phyloP scores from a whole-genome alignment of 2,113 vertebrate genomes.

The Rhodinocichla rosea region DNA sequence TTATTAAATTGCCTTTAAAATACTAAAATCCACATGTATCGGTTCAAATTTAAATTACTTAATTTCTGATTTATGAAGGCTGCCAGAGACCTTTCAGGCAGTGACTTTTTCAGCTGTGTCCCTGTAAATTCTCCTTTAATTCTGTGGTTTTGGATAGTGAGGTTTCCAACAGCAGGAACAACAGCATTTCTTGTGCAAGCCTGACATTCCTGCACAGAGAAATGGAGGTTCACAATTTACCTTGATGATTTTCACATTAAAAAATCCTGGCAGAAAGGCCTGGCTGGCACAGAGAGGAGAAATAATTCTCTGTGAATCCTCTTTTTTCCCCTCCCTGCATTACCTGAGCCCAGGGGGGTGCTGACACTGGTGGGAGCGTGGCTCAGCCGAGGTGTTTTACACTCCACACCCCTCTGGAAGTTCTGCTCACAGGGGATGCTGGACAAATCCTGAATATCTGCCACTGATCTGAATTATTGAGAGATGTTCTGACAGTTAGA shows the following conservation, averaged over 20 bases:
- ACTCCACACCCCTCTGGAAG: background rate
- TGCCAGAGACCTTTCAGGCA: background rate
- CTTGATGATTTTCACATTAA: background rate
- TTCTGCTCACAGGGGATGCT: constrained; percentile 63
- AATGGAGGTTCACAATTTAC: background rate
- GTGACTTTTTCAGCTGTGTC: background rate
- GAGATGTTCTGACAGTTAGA: constrained; percentile 38
- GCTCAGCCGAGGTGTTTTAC: constrained; percentile 29
- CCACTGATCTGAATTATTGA: constrained; percentile 61
- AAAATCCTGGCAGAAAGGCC: background rate
- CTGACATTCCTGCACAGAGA: background rate
- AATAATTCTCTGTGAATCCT: background rate
- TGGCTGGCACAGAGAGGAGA: background rate
- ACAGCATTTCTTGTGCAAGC: background rate
- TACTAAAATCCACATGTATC: background rate
- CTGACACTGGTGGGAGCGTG: constrained; percentile 62
- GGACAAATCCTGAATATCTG: constrained; percentile 77
- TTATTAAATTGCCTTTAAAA: background rate
- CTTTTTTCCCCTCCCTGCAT: background rate
- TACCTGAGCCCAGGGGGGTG: constrained; percentile 74
- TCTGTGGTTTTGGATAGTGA: background rate
- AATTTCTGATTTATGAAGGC: background rate
- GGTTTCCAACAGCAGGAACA: background rate
- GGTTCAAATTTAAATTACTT: background rate
- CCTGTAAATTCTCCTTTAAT: background rate